Percentiles rank a stretch among this genome's conserved stretches.
These are phyloP conservation scores for Drosophila burlai DNA, from an alignment of 1,140 invertebrate species.

Conservation along the genomic window DNA sequence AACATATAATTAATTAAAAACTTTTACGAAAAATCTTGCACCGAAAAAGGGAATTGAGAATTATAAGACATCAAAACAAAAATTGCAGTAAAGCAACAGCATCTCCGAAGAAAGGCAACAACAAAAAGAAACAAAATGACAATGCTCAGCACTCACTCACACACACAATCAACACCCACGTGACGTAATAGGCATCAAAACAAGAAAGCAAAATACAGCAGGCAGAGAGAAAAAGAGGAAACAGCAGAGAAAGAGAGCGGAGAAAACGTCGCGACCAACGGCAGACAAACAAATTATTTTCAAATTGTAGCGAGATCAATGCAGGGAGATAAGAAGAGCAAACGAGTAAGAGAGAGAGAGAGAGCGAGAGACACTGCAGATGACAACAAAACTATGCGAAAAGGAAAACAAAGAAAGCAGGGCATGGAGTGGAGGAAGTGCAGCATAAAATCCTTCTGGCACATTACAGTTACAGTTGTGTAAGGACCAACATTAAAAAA, in stretches of 20 bases:
- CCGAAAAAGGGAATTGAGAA: background rate
- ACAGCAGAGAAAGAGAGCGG: slow-evolving; percentile 8
- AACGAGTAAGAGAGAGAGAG: slow-evolving; percentile 13
- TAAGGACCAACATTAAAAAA: slow-evolving; percentile 67
- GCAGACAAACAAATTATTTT: slow-evolving; percentile 77
- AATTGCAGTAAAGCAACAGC: background rate
- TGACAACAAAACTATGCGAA: slow-evolving; percentile 47
- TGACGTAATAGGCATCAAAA: slow-evolving; percentile 70
- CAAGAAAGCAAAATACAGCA: slow-evolving; percentile 25
- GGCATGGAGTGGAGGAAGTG: slow-evolving; percentile 19
- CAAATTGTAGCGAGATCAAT: slow-evolving; percentile 77
- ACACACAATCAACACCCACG: slow-evolving; percentile 28
- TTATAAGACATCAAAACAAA: background rate
- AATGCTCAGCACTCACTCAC: slow-evolving; percentile 20
- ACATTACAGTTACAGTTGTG: slow-evolving; percentile 78
- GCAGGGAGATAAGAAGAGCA: slow-evolving; percentile 47
- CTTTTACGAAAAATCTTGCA: no score
- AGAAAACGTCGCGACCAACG: slow-evolving; percentile 27
- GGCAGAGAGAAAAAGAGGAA: slow-evolving; percentile 7
- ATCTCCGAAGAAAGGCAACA: slow-evolving; percentile 1
- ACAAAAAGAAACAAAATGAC: slow-evolving; percentile 26
- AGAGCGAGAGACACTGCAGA: slow-evolving; percentile 8
- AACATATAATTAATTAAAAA: background rate
- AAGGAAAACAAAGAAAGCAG: slow-evolving; percentile 15
- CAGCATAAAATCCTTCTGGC: slow-evolving; percentile 72